Percentiles rank a stretch among this genome's conserved stretches.
These are phyloP conservation scores for Drosophila cardini DNA, from an alignment of 1,140 invertebrate species.

Conservation along the genomic window DNA sequence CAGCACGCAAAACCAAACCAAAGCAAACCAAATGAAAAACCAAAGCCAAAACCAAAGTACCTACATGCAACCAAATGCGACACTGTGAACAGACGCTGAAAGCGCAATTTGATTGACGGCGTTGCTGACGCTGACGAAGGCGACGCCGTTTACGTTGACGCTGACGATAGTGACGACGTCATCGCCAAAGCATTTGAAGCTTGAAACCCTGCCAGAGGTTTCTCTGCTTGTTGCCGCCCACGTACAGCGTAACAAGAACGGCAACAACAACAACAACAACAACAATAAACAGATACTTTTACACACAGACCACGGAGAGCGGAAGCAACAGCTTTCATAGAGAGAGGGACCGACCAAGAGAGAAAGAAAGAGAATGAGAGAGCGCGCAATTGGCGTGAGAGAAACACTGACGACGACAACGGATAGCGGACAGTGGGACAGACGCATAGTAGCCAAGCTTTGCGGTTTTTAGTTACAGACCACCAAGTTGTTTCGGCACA, in stretches of 20 bases:
- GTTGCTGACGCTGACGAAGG: conserved; percentile 32
- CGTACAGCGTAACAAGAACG: conserved; percentile 48
- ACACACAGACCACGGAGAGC: conserved; percentile 60
- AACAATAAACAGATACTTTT: conserved; percentile 67
- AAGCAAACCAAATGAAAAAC: conserved; percentile 15
- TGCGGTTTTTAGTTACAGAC: conserved; percentile 79
- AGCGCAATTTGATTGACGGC: conserved; percentile 69
- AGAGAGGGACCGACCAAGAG: conserved; percentile 3
- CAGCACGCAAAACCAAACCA: conserved; percentile 22
- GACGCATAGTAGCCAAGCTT: conserved; percentile 63
- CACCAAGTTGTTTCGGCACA: conserved; percentile 62
- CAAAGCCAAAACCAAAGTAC: conserved; percentile 31
- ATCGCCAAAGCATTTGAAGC: conserved; percentile 74
- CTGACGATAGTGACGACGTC: conserved; percentile 60
- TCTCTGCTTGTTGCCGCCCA: conserved; percentile 70
- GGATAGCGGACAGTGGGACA: conserved; percentile 4
- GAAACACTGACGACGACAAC: conserved; percentile 24
- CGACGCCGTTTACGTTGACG: neutral
- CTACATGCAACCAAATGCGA: conserved; percentile 64
- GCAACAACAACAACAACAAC: conserved; percentile 17
- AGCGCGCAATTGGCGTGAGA: conserved; percentile 40
- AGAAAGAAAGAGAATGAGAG: conserved; percentile 8
- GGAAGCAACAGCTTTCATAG: conserved; percentile 76
- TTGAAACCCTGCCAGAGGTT: conserved; percentile 68
- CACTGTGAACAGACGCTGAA: conserved; percentile 39